These are phyloP conservation scores for Coptotermes formosanus DNA, from an alignment of 1,140 invertebrate genomes.

Conservation along the genomic window DNA sequence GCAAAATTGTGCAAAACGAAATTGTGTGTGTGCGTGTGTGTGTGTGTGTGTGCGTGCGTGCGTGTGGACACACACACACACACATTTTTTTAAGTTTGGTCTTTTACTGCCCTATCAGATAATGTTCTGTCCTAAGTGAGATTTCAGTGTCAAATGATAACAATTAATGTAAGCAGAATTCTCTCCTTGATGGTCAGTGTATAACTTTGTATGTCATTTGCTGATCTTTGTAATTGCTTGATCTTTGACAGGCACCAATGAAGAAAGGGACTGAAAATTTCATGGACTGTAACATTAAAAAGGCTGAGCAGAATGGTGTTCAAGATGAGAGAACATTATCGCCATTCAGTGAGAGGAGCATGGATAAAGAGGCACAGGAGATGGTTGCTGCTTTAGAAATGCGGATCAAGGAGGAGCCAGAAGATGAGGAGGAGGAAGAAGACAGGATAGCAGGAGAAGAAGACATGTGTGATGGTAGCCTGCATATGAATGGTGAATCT, in stretches of 20 bases:
- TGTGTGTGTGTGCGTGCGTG: too few species aligned
- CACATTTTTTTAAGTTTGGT: too few species aligned
- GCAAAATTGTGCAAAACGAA: too few species aligned
- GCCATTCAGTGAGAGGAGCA: not conserved
- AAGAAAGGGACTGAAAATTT: conserved; percentile 1
- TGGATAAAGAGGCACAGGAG: conserved; percentile 22
- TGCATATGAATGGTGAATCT: not conserved
- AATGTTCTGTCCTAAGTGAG: too few species aligned
- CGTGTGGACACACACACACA: too few species aligned
- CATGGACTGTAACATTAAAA: not conserved
- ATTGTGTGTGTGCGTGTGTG: too few species aligned
- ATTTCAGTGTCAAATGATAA: too few species aligned
- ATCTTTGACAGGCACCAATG: not conserved
- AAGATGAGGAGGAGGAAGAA: not conserved
- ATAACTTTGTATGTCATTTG: too few species aligned
- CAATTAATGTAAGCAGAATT: too few species aligned
- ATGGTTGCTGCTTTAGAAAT: conserved; percentile 23
- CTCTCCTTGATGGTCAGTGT: too few species aligned
- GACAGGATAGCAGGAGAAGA: not conserved
- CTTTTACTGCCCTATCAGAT: too few species aligned
- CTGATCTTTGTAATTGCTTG: not conserved
- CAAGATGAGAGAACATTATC: not conserved
- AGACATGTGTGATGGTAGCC: not conserved
- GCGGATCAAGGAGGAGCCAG: conserved; percentile 22
- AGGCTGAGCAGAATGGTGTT: not conserved